phyloP scores from a whole-genome alignment of 2,113 vertebrate species.

The Diglossa brunneiventris region DNA sequence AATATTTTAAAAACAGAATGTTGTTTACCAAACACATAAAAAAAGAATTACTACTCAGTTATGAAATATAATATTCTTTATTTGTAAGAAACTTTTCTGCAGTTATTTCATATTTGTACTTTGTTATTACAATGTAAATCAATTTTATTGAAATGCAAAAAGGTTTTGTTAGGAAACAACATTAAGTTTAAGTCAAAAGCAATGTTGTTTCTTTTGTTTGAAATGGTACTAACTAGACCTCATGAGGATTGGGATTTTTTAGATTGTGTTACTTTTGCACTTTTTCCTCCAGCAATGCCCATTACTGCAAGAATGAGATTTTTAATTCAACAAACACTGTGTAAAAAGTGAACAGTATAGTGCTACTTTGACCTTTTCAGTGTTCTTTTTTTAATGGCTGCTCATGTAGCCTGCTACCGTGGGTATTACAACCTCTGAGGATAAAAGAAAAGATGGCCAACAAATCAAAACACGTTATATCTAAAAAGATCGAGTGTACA shows the following conservation, averaged over 20 bases:
- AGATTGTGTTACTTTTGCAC: not conserved
- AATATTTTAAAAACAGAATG: not conserved
- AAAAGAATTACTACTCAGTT: not conserved
- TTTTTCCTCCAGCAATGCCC: slow-evolving; percentile 19
- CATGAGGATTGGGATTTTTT: not conserved
- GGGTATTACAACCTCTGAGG: not conserved
- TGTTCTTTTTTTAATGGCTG: slow-evolving; percentile 23
- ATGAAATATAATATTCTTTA: not conserved
- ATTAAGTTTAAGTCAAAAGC: not conserved
- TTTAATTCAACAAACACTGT: slow-evolving; percentile 29
- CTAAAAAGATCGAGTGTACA: not conserved
- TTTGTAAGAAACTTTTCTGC: not conserved
- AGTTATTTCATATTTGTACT: not conserved
- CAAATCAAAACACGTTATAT: slow-evolving; percentile 1
- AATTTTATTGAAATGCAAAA: not conserved
- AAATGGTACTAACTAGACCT: slow-evolving; percentile 1
- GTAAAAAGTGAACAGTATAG: not conserved
- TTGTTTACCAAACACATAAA: not conserved
- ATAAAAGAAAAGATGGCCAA: slow-evolving; percentile 1
- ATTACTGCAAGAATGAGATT: slow-evolving; percentile 5
- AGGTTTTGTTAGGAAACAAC: not conserved
- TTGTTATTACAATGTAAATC: not conserved
- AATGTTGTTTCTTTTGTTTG: not conserved
- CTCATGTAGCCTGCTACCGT: not conserved
- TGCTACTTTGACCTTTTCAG: slow-evolving; percentile 30